A percentile compares a stretch with the other conserved stretches of the same genome.
phyloP scores from a whole-genome alignment of 2,797 vertebrate species.

The Brachymystax lenok region DNA sequence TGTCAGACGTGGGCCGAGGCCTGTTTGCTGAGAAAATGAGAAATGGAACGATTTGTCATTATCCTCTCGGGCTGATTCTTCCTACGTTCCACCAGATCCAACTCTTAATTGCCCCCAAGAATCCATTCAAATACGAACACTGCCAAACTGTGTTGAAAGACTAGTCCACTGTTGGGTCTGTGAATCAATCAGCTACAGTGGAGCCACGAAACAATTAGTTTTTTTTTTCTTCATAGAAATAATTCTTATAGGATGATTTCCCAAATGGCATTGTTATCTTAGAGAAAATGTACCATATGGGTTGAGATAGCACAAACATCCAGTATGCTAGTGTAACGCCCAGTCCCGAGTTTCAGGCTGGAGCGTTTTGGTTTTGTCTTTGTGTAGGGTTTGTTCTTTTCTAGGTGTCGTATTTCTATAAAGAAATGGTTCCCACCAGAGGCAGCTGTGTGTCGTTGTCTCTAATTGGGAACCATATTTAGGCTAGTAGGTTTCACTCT shows the following conservation, averaged over 20 bases:
- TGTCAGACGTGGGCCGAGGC: background rate
- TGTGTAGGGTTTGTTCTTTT: too few species aligned
- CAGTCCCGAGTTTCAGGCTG: too few species aligned
- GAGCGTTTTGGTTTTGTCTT: too few species aligned
- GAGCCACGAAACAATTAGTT: slow-evolving; percentile 4
- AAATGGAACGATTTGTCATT: slow-evolving; percentile 43
- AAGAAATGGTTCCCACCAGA: too few species aligned
- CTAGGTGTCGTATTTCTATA: too few species aligned
- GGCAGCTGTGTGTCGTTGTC: too few species aligned
- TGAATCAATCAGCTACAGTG: slow-evolving; percentile 13
- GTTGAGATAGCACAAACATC: slow-evolving; percentile 9
- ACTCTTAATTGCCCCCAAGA: slow-evolving; percentile 48
- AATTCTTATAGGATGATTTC: slow-evolving; percentile 33
- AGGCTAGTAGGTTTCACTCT: too few species aligned
- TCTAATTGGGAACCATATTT: too few species aligned
- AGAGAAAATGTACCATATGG: background rate
- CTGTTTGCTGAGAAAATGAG: slow-evolving; percentile 61
- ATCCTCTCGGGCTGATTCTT: slow-evolving; percentile 58
- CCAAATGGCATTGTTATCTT: slow-evolving; percentile 30
- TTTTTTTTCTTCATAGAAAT: slow-evolving; percentile 27
- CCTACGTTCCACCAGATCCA: slow-evolving; percentile 43
- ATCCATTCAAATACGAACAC: slow-evolving; percentile 45
- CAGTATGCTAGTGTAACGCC: too few species aligned
- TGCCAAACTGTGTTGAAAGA: slow-evolving; percentile 8
- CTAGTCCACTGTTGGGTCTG: background rate